phyloP scores from a whole-genome alignment of 2,888 invertebrate species.

The Meiosimyza platycephala region DNA sequence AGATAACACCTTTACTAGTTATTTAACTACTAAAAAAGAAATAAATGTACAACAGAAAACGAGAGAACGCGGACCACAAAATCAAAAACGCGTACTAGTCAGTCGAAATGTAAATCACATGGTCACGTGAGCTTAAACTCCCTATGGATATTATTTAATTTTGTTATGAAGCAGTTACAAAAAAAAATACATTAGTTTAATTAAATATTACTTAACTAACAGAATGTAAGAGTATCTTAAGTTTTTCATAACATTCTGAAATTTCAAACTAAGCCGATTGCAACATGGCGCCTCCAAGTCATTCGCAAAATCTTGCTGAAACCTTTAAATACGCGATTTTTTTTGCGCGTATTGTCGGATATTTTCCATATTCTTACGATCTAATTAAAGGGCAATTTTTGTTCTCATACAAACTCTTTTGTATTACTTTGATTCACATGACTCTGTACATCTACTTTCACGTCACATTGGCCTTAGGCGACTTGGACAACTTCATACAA shows the following conservation, averaged over 20 bases:
- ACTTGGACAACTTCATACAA: conserved; percentile 46
- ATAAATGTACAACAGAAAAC: too few relatives aligned
- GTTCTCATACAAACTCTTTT: conserved; percentile 42
- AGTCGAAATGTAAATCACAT: too few relatives aligned
- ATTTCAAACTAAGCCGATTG: not conserved
- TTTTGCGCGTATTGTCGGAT: conserved; percentile 45
- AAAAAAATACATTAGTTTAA: too few relatives aligned
- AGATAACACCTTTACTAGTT: too few relatives aligned
- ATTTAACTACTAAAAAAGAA: too few relatives aligned
- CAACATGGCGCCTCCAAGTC: conserved; percentile 34
- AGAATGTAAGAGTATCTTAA: not conserved
- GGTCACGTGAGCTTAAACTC: too few relatives aligned
- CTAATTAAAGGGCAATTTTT: conserved; percentile 32
- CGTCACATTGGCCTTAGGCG: conserved; percentile 39
- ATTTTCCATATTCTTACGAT: conserved; percentile 48
- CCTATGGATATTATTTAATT: too few relatives aligned
- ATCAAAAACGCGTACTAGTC: too few relatives aligned
- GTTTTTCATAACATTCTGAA: not conserved
- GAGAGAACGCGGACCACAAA: too few relatives aligned
- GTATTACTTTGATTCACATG: conserved; percentile 44
- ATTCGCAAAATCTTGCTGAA: conserved; percentile 41
- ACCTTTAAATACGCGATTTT: conserved; percentile 38
- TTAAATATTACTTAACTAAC: too few relatives aligned
- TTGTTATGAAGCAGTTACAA: too few relatives aligned
- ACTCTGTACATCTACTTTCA: conserved; percentile 49